Percentiles rank a stretch among this genome's conserved stretches.
Conservation (phyloP, 2,113 vertebrate genomes). For the Odocoileus virginianus region DNA sequence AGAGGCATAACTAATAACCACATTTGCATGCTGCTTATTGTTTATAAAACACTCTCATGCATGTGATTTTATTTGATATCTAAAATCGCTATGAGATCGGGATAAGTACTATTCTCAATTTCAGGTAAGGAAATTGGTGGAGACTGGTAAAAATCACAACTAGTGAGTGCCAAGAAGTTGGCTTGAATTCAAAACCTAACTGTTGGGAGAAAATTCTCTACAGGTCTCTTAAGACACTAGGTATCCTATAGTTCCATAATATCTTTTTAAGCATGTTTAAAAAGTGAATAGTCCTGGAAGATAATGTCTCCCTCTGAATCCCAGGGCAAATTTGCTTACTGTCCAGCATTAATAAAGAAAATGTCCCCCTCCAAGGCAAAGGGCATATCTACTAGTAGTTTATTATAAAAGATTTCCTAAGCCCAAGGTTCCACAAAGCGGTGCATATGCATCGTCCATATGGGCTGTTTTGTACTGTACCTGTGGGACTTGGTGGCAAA, state of each 20-base stretch:
- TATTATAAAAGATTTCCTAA: neutral
- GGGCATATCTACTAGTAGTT: neutral
- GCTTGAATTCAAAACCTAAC: neutral
- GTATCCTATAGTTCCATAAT: neutral
- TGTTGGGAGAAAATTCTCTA: neutral
- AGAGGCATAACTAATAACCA: neutral
- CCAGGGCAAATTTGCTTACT: neutral
- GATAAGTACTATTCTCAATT: neutral
- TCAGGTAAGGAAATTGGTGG: neutral
- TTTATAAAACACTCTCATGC: neutral
- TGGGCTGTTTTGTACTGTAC: neutral
- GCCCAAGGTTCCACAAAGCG: neutral
- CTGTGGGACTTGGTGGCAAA: neutral
- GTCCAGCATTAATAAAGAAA: neutral
- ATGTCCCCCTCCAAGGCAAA: neutral
- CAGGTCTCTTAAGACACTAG: neutral
- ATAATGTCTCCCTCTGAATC: neutral
- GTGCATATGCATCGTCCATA: accelerated
- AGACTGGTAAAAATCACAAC: neutral
- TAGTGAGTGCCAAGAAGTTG: neutral
- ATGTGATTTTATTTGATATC: neutral
- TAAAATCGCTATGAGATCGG: neutral
- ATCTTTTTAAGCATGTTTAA: neutral
- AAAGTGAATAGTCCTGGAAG: neutral
- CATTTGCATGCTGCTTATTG: neutral